These are phyloP conservation scores for Eumacrocentrus americanus DNA, from an alignment of 2,888 invertebrate species.

Conservation along the genomic window DNA sequence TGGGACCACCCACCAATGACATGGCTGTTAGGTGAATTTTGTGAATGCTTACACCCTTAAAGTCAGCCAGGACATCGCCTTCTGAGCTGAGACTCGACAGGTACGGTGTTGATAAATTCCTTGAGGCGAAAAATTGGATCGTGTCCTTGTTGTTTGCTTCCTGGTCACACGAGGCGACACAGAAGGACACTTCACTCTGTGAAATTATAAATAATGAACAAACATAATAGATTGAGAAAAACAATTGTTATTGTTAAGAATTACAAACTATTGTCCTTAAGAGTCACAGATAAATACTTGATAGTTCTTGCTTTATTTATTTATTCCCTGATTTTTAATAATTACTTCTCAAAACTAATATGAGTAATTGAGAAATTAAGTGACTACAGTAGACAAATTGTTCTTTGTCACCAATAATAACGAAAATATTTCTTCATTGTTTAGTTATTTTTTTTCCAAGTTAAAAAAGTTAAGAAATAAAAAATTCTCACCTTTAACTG, in stretches of 20 bases:
- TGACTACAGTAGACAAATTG: no score
- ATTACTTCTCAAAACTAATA: no score
- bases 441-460: no score
- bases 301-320: no score
- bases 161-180: slow-evolving; percentile 55
- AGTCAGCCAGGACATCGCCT: slow-evolving; percentile 47
- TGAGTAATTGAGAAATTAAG: no score
- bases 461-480: no score
- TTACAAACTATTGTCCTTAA: no score
- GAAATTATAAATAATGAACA: slow-evolving; percentile 14
- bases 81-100: slow-evolving; percentile 49
- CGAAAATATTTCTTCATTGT: no score
- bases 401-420: no score
- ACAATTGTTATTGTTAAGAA: background rate
- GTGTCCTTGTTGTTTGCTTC: slow-evolving; percentile 55
- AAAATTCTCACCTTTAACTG: slow-evolving; percentile 66
- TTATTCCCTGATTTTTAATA: no score
- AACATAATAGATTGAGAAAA: background rate
- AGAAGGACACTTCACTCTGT: slow-evolving; percentile 64
- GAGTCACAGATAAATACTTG: no score
- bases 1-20: slow-evolving; percentile 60
- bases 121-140: slow-evolving; percentile 52
- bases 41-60: slow-evolving; percentile 43
- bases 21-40: slow-evolving; percentile 62
- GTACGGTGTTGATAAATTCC: slow-evolving; percentile 49